A percentile compares a stretch with the other conserved stretches of the same genome.
These are phyloP conservation scores for Ia io DNA, from an alignment of 2,113 vertebrate species.

Conservation along the genomic window DNA sequence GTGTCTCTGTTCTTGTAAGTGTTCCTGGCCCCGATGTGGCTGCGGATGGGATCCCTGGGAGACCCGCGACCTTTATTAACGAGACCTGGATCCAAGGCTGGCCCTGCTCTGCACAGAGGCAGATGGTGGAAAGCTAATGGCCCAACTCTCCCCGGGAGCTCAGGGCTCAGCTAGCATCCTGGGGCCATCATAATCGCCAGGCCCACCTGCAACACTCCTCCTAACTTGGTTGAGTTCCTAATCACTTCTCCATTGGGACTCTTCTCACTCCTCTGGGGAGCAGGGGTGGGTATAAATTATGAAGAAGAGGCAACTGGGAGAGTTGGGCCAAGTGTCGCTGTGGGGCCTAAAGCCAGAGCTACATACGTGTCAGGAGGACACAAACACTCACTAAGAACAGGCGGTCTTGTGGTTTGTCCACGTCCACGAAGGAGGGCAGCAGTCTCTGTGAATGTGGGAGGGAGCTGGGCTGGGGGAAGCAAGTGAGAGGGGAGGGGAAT, in stretches of 20 bases:
- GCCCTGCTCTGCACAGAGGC: neutral
- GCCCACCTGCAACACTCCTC: fast-evolving
- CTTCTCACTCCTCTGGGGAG: neutral
- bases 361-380: fast-evolving
- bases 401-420: too few species aligned
- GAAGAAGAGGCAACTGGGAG: fast-evolving
- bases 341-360: neutral
- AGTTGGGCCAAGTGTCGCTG: neutral
- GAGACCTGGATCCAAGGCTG: neutral
- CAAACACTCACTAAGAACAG: fast-evolving
- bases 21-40: neutral
- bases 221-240: neutral
- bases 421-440: neutral
- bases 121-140: neutral
- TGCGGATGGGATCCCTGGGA: neutral
- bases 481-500: fast-evolving
- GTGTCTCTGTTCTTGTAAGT: slow-evolving; percentile 88
- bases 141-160: neutral
- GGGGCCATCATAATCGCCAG: neutral
- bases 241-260: neutral
- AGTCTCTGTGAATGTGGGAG: neutral
- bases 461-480: neutral
- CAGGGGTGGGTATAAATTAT: neutral
- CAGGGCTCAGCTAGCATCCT: neutral
- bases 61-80: neutral